Evolutionary conservation across 2,797 vertebrate species (phyloP), one percentile per base, ranked within the genome.

Genomic region (Schizopygopsis malacanthus): DNA sequence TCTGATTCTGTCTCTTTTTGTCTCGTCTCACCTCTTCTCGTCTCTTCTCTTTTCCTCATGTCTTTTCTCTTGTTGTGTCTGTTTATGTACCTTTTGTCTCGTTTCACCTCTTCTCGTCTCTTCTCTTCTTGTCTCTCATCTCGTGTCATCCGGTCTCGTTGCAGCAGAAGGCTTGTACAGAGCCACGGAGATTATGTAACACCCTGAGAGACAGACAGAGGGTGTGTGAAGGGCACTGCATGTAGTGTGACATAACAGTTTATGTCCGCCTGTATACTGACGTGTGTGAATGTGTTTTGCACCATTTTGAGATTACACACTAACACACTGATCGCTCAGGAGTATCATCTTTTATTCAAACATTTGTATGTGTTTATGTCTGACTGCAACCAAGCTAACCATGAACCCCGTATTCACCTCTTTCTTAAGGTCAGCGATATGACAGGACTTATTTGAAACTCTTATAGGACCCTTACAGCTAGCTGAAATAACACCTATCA

Each of bases 251-350:
- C 6, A 47, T 43, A 22, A 70, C 37, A 82, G 50, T 54, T 15
- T 18, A 37, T n/a, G 52, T 43, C n/a, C 45, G 43, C 54, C 37
- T 47, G 50, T 85, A 50, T 70, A 16, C 33, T 65, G 13, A 28
- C 2, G 28, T 47, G 25, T 78, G 41, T 15, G 12, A 22, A 20
- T 70, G 83, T 83, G 73, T 77, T 18, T 77, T 41, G 80, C n/a
- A 65, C 25, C 37, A 61, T 33, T 33, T 33, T 12, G 63, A 78
- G 54, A 81, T 89, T 78, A 81, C 80, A 70, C 70, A 63, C 61
- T 63, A 15, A 82, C 82, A 82, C 10, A 63, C 25, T 33, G 69
- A 79, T 79, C 18, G 10, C 45, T 80, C 43, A 54, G 70, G 37
- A 56, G n/a, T 72, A 54, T 20, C 20, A 59, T 72, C 16, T 82